phyloP scores from a whole-genome alignment of 2,113 vertebrate species.

The Rhabdomys dilectus region DNA sequence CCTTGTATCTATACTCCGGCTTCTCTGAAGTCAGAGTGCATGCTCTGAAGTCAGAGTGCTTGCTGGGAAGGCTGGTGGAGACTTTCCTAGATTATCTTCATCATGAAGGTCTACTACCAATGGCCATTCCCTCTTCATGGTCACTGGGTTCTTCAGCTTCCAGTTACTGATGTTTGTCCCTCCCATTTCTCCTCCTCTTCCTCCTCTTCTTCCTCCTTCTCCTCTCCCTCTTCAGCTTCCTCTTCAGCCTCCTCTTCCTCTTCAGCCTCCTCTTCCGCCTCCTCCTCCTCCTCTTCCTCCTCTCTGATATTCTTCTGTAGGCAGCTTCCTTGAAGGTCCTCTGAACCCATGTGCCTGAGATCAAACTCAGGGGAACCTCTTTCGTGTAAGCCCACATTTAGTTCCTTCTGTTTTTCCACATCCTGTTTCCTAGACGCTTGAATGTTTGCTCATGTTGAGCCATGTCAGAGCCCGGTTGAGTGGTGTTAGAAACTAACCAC shows the following conservation, averaged over 20 bases:
- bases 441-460: not conserved
- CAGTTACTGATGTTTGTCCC: not conserved
- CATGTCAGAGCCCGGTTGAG: not conserved
- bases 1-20: rapidly evolving
- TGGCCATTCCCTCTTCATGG: not conserved
- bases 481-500: not conserved
- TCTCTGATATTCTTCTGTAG: not conserved
- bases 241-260: no score
- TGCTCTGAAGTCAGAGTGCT: not conserved
- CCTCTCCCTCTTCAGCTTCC: no score
- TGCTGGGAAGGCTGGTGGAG: not conserved
- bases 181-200: rapidly evolving
- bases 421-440: slow-evolving; percentile 50
- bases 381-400: not conserved
- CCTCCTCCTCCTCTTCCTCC: no score
- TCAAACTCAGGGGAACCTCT: not conserved
- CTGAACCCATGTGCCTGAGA: not conserved
- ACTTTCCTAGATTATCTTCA: not conserved
- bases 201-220: rapidly evolving
- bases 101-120: not conserved
- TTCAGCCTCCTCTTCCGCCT: rapidly evolving
- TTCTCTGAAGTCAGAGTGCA: not conserved
- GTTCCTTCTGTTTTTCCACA: not conserved
- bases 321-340: not conserved
- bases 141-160: not conserved